phyloP scores from a whole-genome alignment of 2,113 vertebrate genomes.

The Apistogramma diplotaenia region DNA sequence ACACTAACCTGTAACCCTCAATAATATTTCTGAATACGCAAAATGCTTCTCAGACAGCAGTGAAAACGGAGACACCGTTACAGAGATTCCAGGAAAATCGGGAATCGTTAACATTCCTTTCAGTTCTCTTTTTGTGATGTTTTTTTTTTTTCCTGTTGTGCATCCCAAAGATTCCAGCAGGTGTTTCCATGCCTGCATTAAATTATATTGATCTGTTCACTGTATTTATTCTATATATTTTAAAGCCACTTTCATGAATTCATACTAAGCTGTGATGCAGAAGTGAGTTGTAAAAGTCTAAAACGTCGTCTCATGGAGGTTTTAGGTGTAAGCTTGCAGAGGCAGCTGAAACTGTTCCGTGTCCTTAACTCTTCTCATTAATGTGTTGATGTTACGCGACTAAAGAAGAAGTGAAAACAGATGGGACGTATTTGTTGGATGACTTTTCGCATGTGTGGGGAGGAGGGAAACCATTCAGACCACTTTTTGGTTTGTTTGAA shows the following conservation, averaged over 20 bases:
- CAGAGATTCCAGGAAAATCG: neutral
- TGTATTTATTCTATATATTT: neutral
- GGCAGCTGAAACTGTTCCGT: neutral
- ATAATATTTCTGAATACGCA: neutral
- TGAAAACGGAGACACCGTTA: neutral
- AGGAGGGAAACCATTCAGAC: neutral
- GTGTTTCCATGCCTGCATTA: neutral
- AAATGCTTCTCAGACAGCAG: neutral
- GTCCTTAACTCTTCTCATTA: neutral
- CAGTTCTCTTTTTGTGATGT: neutral
- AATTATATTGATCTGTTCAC: neutral
- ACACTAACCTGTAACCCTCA: neutral
- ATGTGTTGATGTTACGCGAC: neutral
- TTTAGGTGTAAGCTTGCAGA: neutral
- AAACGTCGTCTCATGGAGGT: neutral
- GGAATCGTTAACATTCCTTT: conserved; percentile 11
- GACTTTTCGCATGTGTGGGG: neutral
- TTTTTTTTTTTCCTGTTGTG: conserved; percentile 2
- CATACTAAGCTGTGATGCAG: neutral
- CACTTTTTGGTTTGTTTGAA: neutral
- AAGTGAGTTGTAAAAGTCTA: neutral
- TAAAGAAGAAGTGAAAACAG: neutral
- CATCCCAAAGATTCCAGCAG: neutral
- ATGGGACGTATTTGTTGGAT: neutral
- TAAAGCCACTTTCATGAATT: neutral